Evolutionary conservation across 2,797 vertebrate genomes (phyloP).

Genomic region (Gobionotothen gibberifrons): DNA sequence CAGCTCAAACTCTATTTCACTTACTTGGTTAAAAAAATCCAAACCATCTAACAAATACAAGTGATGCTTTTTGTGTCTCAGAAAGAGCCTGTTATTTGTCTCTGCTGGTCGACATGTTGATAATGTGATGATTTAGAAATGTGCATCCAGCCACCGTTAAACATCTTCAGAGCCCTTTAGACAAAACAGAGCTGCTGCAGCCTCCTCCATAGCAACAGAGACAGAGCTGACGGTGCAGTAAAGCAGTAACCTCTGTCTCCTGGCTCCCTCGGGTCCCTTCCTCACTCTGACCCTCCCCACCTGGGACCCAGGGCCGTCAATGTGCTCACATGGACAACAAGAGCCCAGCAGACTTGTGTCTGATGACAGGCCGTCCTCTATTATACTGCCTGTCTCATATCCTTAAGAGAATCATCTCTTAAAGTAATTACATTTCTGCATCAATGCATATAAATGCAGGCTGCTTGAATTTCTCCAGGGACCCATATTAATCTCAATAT

Average conservation of each 20-base stretch:
- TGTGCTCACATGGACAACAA: conserved; percentile 62
- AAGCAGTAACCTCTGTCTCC: conserved; percentile 60
- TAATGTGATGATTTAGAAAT: conserved; percentile 64
- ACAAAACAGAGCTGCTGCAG: conserved; percentile 38
- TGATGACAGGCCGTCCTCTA: conserved; percentile 73
- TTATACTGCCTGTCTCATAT: conserved; percentile 78
- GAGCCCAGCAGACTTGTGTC: conserved; percentile 60
- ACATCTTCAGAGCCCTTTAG: conserved; percentile 40
- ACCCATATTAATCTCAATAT: conserved; percentile 77
- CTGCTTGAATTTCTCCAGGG: conserved; percentile 76
- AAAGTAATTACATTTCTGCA: conserved; percentile 88
- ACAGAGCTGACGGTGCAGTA: conserved; percentile 62
- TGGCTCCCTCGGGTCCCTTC: conserved; percentile 53
- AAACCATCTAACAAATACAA: conserved; percentile 27
- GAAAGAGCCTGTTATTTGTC: conserved; percentile 25
- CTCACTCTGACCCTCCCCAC: conserved; percentile 65
- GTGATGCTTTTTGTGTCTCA: conserved; percentile 20
- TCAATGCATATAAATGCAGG: conserved; percentile 82
- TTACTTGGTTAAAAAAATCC: conserved; percentile 24
- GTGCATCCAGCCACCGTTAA: conserved; percentile 40
- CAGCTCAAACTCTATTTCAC: conserved; percentile 65
- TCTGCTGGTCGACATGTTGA: conserved; percentile 25
- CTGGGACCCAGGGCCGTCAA: conserved; percentile 70
- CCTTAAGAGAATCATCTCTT: conserved; percentile 85
- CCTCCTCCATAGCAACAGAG: conserved; percentile 66